Percentiles rank a stretch among this genome's conserved stretches.
Evolutionary conservation across 2,888 invertebrate species (phyloP).

Genomic region (Dolichomitus sp.): DNA sequence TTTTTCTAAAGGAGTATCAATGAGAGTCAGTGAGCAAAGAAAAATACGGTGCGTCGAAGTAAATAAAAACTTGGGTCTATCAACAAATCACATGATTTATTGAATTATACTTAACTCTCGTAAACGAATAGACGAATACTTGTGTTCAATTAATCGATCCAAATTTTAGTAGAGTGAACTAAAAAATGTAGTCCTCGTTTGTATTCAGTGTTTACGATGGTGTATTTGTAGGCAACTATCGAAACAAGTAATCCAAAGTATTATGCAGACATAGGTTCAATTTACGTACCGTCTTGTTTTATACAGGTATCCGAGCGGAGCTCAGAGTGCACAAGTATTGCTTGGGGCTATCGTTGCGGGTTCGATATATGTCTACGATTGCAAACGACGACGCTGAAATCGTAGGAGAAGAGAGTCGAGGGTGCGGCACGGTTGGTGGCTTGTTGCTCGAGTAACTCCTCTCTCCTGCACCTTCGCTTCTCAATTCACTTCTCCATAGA

Average conservation of each 20-base stretch:
- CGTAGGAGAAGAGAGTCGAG: slow-evolving; percentile 66
- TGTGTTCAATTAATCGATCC: too few relatives aligned
- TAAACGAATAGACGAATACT: too few relatives aligned
- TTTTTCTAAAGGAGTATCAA: neutral
- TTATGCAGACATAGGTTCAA: neutral
- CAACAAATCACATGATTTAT: neutral
- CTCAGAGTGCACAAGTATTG: slow-evolving; percentile 34
- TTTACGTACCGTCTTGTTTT: neutral
- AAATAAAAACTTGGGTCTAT: too few relatives aligned
- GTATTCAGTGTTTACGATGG: slow-evolving; percentile 27
- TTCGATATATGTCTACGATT: slow-evolving; percentile 68
- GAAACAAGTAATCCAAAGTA: slow-evolving; percentile 24
- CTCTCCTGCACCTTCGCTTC: slow-evolving; percentile 63
- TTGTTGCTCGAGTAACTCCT: slow-evolving; percentile 82
- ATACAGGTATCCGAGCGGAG: neutral
- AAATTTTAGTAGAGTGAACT: too few relatives aligned
- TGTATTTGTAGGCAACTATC: slow-evolving; percentile 39
- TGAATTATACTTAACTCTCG: too few relatives aligned
- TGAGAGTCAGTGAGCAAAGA: neutral
- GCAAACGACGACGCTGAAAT: slow-evolving; percentile 50
- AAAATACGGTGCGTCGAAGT: neutral
- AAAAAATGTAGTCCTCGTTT: slow-evolving; percentile 25
- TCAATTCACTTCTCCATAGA: slow-evolving; percentile 60
- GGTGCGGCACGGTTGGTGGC: slow-evolving; percentile 78
- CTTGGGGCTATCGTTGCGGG: slow-evolving; percentile 46